phyloP scores from a whole-genome alignment of 2,797 vertebrate genomes.

The Oreortyx pictus region DNA sequence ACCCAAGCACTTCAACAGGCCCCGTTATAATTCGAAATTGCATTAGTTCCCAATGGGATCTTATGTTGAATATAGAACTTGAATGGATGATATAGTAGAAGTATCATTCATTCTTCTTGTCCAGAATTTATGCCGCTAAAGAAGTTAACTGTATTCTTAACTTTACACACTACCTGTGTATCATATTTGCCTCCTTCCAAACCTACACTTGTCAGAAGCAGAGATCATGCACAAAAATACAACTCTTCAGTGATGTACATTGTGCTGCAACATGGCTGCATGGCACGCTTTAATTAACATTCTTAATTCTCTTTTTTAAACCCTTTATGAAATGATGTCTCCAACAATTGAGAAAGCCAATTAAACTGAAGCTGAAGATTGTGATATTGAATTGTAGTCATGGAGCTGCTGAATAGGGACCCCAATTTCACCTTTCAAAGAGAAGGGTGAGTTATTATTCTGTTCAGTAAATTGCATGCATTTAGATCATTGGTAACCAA shows the following conservation, averaged over 20 bases:
- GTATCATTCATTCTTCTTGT: neutral
- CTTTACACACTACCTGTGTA: neutral
- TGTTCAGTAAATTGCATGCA: conserved; percentile 1
- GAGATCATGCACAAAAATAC: neutral
- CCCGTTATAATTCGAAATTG: neutral
- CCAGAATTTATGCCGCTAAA: neutral
- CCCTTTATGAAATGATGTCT: neutral
- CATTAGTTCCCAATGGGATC: neutral
- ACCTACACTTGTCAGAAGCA: rapidly evolving
- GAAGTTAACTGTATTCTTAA: neutral
- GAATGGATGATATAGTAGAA: neutral
- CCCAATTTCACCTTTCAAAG: conserved; percentile 14
- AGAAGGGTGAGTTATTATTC: conserved; percentile 10
- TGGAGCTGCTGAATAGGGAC: neutral
- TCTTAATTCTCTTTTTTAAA: neutral
- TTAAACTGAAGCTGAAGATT: conserved; percentile 26
- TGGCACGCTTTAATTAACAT: neutral
- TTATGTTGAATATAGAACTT: neutral
- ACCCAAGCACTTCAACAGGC: neutral
- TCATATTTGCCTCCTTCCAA: neutral
- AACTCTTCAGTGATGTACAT: neutral
- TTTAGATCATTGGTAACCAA: neutral
- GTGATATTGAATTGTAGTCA: neutral
- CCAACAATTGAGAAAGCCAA: neutral
- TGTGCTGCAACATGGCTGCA: neutral